Evolutionary conservation across 2,888 invertebrate species (phyloP).

Genomic region (Pachliopta kotzebuea): DNA sequence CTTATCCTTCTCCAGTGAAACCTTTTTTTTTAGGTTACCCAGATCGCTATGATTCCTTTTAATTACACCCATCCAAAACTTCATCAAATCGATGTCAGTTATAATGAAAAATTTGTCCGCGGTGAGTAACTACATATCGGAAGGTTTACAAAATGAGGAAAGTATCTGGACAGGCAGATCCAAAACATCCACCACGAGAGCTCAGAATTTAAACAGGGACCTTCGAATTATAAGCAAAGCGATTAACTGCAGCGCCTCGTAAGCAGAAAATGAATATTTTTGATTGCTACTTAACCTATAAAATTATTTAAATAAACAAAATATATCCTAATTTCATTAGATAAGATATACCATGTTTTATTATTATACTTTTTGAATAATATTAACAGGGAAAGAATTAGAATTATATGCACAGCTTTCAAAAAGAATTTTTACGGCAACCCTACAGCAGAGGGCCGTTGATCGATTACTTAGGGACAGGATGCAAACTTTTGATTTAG

Average conservation of each 20-base stretch:
- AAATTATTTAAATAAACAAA: too few relatives aligned
- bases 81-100: constrained; percentile 40
- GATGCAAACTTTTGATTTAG: constrained; percentile 46
- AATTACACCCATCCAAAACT: constrained; percentile 36
- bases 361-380: too few relatives aligned
- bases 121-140: constrained; percentile 4
- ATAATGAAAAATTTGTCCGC: constrained; percentile 26
- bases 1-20: too few relatives aligned
- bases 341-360: neutral
- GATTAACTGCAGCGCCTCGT: too few relatives aligned
- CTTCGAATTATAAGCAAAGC: too few relatives aligned
- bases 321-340: too few relatives aligned
- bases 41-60: constrained; percentile 37
- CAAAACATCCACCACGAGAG: too few relatives aligned
- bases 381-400: neutral
- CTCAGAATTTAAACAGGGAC: too few relatives aligned
- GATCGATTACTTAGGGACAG: constrained; percentile 39
- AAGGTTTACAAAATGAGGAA: too few relatives aligned
- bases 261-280: too few relatives aligned
- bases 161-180: too few relatives aligned
- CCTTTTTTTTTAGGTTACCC: constrained; percentile 1
- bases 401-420: neutral
- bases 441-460: neutral
- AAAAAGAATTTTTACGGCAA: neutral
- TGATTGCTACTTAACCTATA: too few relatives aligned